Conservation (phyloP, 2,888 invertebrate genomes). For the Agrotis segetum region DNA sequence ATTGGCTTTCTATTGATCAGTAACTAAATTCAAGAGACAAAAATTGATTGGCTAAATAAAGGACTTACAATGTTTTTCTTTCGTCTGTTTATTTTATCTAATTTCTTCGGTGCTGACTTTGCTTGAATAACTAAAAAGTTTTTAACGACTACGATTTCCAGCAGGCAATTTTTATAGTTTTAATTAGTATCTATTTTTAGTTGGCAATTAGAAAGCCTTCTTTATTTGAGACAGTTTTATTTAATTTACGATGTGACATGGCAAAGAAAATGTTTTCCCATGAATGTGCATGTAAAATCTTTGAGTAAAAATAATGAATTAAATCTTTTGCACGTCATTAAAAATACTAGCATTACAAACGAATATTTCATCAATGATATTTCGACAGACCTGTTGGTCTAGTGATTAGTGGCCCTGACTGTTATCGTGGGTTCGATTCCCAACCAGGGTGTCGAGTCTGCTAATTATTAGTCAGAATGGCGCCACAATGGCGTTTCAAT, state of each 20-base stretch:
- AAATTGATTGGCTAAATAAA: background rate
- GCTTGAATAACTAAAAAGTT: too few relatives aligned
- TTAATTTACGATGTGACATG: background rate
- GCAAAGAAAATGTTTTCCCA: background rate
- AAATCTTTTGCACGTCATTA: background rate
- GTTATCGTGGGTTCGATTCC: too few relatives aligned
- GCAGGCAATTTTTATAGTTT: background rate
- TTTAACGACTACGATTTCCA: background rate
- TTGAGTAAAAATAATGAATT: background rate
- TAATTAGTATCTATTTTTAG: background rate
- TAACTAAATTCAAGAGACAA: background rate
- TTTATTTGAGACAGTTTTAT: background rate
- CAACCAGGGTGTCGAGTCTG: too few relatives aligned
- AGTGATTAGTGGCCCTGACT: too few relatives aligned
- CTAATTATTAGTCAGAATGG: too few relatives aligned
- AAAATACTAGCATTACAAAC: background rate
- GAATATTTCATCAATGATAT: constrained; percentile 5
- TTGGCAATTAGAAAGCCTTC: background rate
- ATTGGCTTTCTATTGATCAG: background rate
- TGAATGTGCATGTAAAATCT: background rate
- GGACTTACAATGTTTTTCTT: background rate
- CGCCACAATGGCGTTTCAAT: too few relatives aligned
- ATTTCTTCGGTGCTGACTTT: too few relatives aligned
- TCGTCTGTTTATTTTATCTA: background rate
- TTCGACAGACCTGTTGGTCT: too few relatives aligned